A percentile compares a stretch with the other conserved stretches of the same genome.
phyloP scores from a whole-genome alignment of 2,888 invertebrate genomes.

The Drosophila maculinotata region DNA sequence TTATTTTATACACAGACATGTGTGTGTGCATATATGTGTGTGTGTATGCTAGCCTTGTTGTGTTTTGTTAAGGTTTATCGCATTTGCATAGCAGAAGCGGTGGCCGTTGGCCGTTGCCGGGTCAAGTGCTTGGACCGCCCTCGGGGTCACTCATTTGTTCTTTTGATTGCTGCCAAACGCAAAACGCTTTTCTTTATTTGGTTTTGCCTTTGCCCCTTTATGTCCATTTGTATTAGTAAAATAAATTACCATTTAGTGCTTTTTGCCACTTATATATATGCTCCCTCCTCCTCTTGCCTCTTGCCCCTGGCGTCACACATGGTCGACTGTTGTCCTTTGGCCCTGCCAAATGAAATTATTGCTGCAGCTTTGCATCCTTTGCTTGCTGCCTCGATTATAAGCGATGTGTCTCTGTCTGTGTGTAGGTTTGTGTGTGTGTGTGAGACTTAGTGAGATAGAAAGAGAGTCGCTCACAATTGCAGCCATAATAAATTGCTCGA shows the following conservation, averaged over 20 bases:
- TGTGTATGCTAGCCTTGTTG: constrained; percentile 19
- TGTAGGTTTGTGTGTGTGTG: constrained; percentile 1
- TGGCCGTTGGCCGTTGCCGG: constrained; percentile 30
- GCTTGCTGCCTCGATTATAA: constrained; percentile 65
- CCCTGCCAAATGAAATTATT: constrained; percentile 77
- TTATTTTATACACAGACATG: constrained; percentile 61
- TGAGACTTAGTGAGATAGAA: constrained; percentile 19
- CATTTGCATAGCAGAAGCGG: constrained; percentile 68
- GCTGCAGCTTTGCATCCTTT: constrained; percentile 73
- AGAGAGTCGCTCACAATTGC: constrained; percentile 61
- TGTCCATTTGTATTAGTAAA: constrained; percentile 75
- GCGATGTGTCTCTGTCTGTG: constrained; percentile 26
- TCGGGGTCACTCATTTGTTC: constrained; percentile 76
- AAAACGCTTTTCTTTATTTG: constrained; percentile 33
- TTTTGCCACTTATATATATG: constrained; percentile 67
- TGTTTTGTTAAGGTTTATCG: constrained; percentile 73
- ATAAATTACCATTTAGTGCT: constrained; percentile 80
- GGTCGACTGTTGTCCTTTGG: constrained; percentile 74
- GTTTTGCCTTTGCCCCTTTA: constrained; percentile 57
- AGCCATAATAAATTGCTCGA: constrained; percentile 81
- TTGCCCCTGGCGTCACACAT: constrained; percentile 65
- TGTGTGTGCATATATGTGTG: constrained; percentile 22
- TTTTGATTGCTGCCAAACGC: constrained; percentile 70
- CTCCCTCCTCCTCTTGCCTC: neutral
- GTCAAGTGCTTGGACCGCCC: constrained; percentile 70